Percentiles rank a stretch among this genome's conserved stretches.
Conservation (phyloP, 1,140 invertebrate genomes). For the Potamilus streckersoni region DNA sequence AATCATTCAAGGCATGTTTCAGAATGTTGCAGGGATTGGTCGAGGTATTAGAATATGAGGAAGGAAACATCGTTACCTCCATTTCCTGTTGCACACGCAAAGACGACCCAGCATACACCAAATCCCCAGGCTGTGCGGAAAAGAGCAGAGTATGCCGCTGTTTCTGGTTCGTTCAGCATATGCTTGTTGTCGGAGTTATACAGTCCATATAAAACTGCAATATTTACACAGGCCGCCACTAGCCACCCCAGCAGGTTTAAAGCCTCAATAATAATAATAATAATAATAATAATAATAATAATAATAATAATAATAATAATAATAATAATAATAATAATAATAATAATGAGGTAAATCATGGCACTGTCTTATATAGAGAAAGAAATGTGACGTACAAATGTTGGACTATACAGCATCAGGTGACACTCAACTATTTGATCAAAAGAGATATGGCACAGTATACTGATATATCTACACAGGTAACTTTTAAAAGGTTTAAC, state of each 20-base stretch:
- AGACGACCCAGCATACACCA: constrained; percentile 67
- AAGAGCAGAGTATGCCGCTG: constrained; percentile 56
- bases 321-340: constrained; percentile 3
- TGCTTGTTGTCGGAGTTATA: constrained; percentile 18
- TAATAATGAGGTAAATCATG: too few species aligned
- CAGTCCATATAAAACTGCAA: constrained; percentile 45
- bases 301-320: constrained; percentile 14
- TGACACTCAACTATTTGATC: too few species aligned
- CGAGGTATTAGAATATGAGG: too few species aligned
- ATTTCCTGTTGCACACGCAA: constrained; percentile 60
- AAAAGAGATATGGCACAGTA: too few species aligned
- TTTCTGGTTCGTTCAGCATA: constrained; percentile 16
- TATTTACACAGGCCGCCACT: constrained; percentile 24
- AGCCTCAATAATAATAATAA: constrained; percentile 21
- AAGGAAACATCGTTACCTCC: constrained; percentile 33
- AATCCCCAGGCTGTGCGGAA: constrained; percentile 62
- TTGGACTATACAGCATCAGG: too few species aligned
- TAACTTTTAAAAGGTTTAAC: too few species aligned
- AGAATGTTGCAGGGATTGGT: background rate
- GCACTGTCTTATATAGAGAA: too few species aligned
- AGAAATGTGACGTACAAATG: too few species aligned
- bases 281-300: background rate
- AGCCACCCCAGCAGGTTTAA: constrained; percentile 33
- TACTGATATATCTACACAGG: too few species aligned
- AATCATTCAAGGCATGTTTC: too few species aligned